Conservation (phyloP, 2,888 invertebrate genomes). For the Anthoptus insignis region DNA sequence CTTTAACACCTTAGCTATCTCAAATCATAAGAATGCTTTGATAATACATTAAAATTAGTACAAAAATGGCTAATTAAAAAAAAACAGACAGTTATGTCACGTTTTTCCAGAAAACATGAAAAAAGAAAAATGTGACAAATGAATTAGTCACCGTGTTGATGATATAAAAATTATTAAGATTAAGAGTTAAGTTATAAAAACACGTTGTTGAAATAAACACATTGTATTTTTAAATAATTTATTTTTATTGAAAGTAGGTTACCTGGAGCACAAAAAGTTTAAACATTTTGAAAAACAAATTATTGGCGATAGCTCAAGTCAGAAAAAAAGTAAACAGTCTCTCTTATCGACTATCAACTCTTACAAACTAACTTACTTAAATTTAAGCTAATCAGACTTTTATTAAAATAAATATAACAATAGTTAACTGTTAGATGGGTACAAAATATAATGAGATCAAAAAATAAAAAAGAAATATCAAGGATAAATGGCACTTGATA, state of each 20-base stretch:
- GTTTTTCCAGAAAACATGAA: constrained; percentile 19
- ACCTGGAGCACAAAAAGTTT: constrained; percentile 8
- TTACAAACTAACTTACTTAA: constrained; percentile 2
- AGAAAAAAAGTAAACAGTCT: constrained; percentile 16
- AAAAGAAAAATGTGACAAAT: constrained; percentile 4
- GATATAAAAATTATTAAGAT: constrained; percentile 7
- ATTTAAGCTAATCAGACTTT: constrained; percentile 6
- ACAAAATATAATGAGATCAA: constrained; percentile 3
- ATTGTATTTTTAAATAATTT: constrained; percentile 11
- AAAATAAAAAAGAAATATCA: constrained; percentile 6
- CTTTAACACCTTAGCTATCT: background rate
- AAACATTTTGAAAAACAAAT: constrained; percentile 1
- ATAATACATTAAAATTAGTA: constrained; percentile 9
- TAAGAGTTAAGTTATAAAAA: constrained; percentile 16
- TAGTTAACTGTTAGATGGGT: constrained; percentile 6
- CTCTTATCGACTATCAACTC: constrained; percentile 1
- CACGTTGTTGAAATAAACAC: constrained; percentile 12
- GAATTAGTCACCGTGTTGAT: constrained; percentile 13
- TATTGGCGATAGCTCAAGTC: constrained; percentile 3
- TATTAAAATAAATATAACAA: constrained; percentile 7
- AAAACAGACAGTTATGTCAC: constrained; percentile 16
- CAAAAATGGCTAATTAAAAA: constrained; percentile 5
- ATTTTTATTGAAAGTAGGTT: constrained; percentile 15
- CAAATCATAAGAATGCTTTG: constrained; percentile 6
- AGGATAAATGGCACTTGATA: constrained; percentile 5